Evolutionary conservation across 1,140 invertebrate genomes (phyloP), one percentile per base, ranked within the genome.

Genomic region (Eumaeus atala): DNA sequence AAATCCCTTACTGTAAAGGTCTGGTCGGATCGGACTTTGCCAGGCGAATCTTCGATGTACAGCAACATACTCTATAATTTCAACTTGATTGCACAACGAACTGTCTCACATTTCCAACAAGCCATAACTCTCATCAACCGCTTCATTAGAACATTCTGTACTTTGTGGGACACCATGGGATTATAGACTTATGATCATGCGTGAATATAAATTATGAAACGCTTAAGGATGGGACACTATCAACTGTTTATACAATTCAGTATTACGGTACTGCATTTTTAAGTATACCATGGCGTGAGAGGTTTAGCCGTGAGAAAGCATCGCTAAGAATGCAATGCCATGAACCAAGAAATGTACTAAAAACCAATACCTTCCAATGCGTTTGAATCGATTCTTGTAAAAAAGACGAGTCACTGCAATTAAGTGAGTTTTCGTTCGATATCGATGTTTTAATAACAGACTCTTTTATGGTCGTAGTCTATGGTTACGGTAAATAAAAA

Each of bases 241-340:
- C 9, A 51, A 38, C 16, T 9, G 42, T 51, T 38, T 35, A 18
- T 36, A 51, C 16, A 36, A 28, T 21, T 48, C 18, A 33, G n/a
- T 50, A 50, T 61, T 61, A 62, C 59, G 51, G 52, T 59, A 56
- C 55, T 48, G 54, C 63, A 61, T 48, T 54, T 54, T 48, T 38
- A 65, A 66, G 62, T 57, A 12, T 59, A 58, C 51, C 37, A 36
- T 61, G 42, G 49, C 63, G 61, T 66, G 66, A 62, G 61, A 68
- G 58, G 28, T 47, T n/a, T n/a, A n/a, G 58, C 54, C 71, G 74
- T 82, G 76, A 70, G 72, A 78, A 76, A 74, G 56, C 56, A 18
- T 35, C 34, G 54, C 59, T 16, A 58, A 68, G 64, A 72, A 72
- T 72, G 61, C 59, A 56, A 58, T 62, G 51, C 59, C 48, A 62